Evolutionary conservation across 2,797 vertebrate genomes (phyloP).

Genomic region (Carduelis carduelis): DNA sequence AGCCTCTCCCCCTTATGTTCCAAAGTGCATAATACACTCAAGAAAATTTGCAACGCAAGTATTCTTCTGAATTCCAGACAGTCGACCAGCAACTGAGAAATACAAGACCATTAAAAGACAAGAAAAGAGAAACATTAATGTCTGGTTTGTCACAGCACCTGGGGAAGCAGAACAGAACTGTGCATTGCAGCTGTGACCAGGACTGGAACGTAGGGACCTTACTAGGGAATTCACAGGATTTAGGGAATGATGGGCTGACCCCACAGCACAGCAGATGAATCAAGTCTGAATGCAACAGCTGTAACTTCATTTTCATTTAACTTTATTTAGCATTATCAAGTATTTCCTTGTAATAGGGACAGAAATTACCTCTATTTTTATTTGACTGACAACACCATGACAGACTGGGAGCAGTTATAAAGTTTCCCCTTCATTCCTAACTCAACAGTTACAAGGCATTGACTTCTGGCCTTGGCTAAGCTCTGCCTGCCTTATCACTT

Average conservation of each 20-base stretch:
- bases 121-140: neutral
- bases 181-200: fast-evolving
- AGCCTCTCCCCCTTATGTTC: neutral
- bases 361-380: neutral
- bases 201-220: fast-evolving
- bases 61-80: neutral
- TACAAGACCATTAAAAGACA: neutral
- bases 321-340: neutral
- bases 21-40: neutral
- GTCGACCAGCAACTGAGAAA: neutral
- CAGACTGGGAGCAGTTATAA: neutral
- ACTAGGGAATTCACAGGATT: neutral
- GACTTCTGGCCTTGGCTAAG: neutral
- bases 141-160: neutral
- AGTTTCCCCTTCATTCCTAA: neutral
- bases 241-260: neutral
- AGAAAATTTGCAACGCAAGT: neutral
- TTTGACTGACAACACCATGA: neutral
- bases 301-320: neutral
- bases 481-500: neutral
- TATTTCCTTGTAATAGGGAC: neutral
- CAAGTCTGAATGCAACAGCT: fast-evolving
- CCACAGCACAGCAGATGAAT: neutral
- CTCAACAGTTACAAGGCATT: fast-evolving
- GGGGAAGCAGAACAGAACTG: neutral